Evolutionary conservation across 2,888 invertebrate genomes (phyloP), one percentile per base, ranked within the genome.

Genomic region (Graphium colonna): DNA sequence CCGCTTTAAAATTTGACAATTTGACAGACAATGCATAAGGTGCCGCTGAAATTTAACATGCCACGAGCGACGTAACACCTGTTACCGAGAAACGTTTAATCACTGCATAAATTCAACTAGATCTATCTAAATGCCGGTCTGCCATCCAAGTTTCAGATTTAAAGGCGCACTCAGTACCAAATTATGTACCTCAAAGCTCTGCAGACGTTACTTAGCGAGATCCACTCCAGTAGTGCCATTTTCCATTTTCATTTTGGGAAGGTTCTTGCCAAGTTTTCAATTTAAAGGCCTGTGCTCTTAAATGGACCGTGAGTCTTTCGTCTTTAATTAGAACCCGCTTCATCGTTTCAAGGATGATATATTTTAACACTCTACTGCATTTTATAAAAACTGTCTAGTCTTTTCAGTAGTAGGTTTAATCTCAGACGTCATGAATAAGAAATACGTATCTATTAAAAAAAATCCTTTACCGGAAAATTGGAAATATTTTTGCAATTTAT

Each of bases 121-220:
- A 43, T 52, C 52, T 53, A 55, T 52, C 51, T 52, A 52, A 52
- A 55, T 17, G 15, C 41, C 43, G 43, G 43, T 21, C 31, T 52
- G 56, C 56, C 45, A 54, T 59, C 56, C 49, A 58, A 63, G 56
- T 61, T 63, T 57, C 52, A 58, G 59, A 61, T 61, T 63, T 58
- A 58, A 61, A 57, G 58, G 57, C 57, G 56, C 60, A 52, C 52
- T 47, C 28, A 21, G 41, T 50, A 50, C 50, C 50, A 50, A 55
- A 55, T 53, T 53, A 53, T 21, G 53, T 21, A 8, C 28, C 43
- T 13, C 38, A 7, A 21, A 13, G 33, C 44, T 21, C 21, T 44
- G 43, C 39, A 33, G 48, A 48, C 39, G 48, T 53, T 53, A 53
- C 48, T 48, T 48, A 49, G 43, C 17, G 48, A 40, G 41, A 46